phyloP scores from a whole-genome alignment of 2,888 invertebrate genomes.

The Brachyopa scutellaris region DNA sequence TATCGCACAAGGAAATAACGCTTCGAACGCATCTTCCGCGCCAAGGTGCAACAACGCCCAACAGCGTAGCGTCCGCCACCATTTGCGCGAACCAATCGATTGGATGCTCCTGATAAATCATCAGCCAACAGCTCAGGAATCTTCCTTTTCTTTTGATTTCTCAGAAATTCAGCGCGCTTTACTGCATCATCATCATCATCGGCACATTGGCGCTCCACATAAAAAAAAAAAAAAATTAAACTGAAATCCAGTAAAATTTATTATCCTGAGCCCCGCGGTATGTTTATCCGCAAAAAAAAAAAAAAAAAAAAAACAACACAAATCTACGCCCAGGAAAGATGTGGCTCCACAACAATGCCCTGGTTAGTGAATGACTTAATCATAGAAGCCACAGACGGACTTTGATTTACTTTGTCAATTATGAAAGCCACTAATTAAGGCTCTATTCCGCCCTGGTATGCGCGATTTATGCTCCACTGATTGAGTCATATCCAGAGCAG shows the following conservation, averaged over 20 bases:
- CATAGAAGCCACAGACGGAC: slow-evolving; percentile 54
- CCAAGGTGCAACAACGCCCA: slow-evolving; percentile 61
- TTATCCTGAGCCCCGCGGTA: slow-evolving; percentile 66
- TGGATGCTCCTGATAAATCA: slow-evolving; percentile 68
- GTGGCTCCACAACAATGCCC: slow-evolving; percentile 36
- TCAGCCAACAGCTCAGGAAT: slow-evolving; percentile 46
- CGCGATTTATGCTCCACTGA: slow-evolving; percentile 67
- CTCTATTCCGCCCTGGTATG: slow-evolving; percentile 53
- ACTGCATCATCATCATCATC: slow-evolving; percentile 24
- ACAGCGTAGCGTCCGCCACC: slow-evolving; percentile 46
- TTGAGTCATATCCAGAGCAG: slow-evolving; percentile 57
- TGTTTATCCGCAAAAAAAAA: slow-evolving; percentile 21
- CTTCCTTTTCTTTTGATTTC: slow-evolving; percentile 56
- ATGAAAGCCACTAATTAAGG: slow-evolving; percentile 71
- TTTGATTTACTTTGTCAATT: slow-evolving; percentile 71
- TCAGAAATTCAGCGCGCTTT: slow-evolving; percentile 40
- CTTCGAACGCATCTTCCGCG: slow-evolving; percentile 21
- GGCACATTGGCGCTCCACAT: slow-evolving; percentile 60
- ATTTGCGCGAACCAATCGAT: slow-evolving; percentile 58
- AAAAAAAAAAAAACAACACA: neutral
- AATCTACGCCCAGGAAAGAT: slow-evolving; percentile 51
- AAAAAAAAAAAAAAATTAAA: slow-evolving; percentile 21
- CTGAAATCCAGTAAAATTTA: slow-evolving; percentile 40
- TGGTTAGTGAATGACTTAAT: slow-evolving; percentile 56
- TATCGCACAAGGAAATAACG: slow-evolving; percentile 68